Percentiles rank a stretch among this genome's conserved stretches.
phyloP scores from a whole-genome alignment of 1,140 invertebrate genomes.

The Ctenoplectra terminalis region DNA sequence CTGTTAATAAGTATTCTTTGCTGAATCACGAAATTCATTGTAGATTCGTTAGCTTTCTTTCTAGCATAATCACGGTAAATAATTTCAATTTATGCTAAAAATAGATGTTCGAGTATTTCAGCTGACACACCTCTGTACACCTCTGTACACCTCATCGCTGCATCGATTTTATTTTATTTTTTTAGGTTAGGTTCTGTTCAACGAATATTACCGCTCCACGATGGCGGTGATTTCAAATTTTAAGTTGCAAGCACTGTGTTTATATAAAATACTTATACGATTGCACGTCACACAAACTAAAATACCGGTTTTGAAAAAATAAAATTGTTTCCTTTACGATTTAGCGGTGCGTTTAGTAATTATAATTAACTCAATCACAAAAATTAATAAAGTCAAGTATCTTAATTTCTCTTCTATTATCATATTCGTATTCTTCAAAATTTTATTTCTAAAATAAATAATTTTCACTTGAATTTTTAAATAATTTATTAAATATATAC shows the following conservation, averaged over 20 bases:
- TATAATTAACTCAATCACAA: too few relatives aligned
- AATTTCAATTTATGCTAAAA: not conserved
- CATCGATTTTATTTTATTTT: slow-evolving; percentile 40
- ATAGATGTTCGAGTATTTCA: slow-evolving; percentile 1
- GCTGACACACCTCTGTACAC: slow-evolving; percentile 1
- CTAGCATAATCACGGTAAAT: not conserved
- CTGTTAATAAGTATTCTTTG: not conserved
- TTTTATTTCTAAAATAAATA: too few relatives aligned
- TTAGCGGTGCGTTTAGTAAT: too few relatives aligned
- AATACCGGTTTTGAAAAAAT: too few relatives aligned
- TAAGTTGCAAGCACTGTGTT: not conserved
- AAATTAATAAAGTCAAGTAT: too few relatives aligned
- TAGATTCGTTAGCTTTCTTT: not conserved
- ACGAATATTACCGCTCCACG: not conserved
- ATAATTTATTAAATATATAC: slow-evolving; percentile 2
- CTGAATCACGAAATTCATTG: not conserved
- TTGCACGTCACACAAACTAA: too few relatives aligned
- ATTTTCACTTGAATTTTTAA: too few relatives aligned
- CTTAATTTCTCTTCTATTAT: too few relatives aligned
- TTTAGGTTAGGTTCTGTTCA: slow-evolving; percentile 3
- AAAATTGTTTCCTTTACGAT: too few relatives aligned
- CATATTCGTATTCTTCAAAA: too few relatives aligned
- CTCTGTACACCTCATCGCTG: slow-evolving; percentile 14
- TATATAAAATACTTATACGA: too few relatives aligned
- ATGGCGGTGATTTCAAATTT: slow-evolving; percentile 1